Evolutionary conservation across 1,140 invertebrate genomes (phyloP), one percentile per base, ranked within the genome.

Genomic region (Drosophila orena): DNA sequence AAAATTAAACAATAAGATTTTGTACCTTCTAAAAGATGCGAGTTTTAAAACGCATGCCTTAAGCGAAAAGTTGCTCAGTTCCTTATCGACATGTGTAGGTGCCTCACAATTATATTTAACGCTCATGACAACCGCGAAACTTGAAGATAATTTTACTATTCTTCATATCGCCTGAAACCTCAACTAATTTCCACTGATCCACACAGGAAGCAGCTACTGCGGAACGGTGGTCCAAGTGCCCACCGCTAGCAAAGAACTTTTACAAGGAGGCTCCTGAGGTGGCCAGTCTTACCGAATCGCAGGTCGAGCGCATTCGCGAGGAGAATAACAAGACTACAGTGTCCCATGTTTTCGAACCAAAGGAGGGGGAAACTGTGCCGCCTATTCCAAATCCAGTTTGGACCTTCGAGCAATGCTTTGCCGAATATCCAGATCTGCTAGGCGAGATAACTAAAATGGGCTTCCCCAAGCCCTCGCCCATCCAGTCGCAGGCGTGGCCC

Each of bases 401-500:
- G 76, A 96, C 94, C 20, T 98, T 98, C 93, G 95, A 97, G 74
- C 96, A 98, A 85, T 97, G 96, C 44, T 98, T 98, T 78, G 88
- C 94, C 59, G 80, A 95, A 68, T 98, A 96, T 93, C 97, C 96
- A 27, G 97, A 98, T 83, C 95, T 99, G 40, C 81, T 98, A 22
- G 93, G 94, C 11, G 96, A 98, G 93, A 97, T 99, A 54, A 91
- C 94, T 42, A 96, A 97, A 61, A 71, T 89, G 91, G 95, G 95
- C 0, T 99, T 99, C 92, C 91, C 93, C 55, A 93, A 94, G 65
- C 98, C 98, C 2, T 97, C 97, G 12, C 98, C 98, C 3, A 99
- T 99, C 91, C 98, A 97, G 83, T 94, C 94, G 71, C 97, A 98
- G 93, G 95, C 96, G 0, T 98, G 97, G 98, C 98, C 98, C 14